These are phyloP conservation scores for Brachylomia viminalis DNA, from an alignment of 2,888 invertebrate species.

Conservation along the genomic window DNA sequence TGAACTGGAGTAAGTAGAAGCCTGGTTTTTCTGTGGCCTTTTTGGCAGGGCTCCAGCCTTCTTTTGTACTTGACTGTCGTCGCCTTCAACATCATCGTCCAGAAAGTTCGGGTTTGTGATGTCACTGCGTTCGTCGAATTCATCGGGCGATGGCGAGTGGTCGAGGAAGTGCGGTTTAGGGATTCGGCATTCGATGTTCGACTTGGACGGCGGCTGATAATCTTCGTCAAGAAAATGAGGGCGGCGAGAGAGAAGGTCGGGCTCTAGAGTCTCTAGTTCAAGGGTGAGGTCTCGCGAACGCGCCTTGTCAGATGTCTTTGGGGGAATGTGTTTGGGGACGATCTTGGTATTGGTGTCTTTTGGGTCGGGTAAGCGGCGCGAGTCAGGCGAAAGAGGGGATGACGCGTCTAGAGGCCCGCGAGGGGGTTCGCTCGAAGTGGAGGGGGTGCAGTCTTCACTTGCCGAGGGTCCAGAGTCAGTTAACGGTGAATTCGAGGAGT, in stretches of 20 bases:
- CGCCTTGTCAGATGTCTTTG: constrained; percentile 83
- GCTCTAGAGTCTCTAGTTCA: constrained; percentile 83
- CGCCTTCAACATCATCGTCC: constrained; percentile 86
- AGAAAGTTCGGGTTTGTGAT: constrained; percentile 88
- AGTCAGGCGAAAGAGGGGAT: constrained; percentile 78
- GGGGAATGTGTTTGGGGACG: constrained; percentile 71
- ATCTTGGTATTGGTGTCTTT: constrained; percentile 80
- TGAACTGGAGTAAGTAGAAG: constrained; percentile 77
- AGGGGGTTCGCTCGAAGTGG: constrained; percentile 85
- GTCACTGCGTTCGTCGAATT: constrained; percentile 88
- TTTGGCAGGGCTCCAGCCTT: constrained; percentile 87
- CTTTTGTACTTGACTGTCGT: constrained; percentile 83
- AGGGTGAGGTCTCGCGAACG: constrained; percentile 85
- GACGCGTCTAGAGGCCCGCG: constrained; percentile 77
- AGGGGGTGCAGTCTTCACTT: constrained; percentile 88
- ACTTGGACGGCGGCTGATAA: constrained; percentile 90
- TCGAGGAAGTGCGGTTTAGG: constrained; percentile 90
- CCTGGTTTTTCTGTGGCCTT: constrained; percentile 78
- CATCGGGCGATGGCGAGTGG: constrained; percentile 89
- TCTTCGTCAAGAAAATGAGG: constrained; percentile 92
- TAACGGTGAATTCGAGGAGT: constrained; percentile 89
- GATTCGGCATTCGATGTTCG: constrained; percentile 88
- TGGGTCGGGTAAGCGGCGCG: constrained; percentile 82
- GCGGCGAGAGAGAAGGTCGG: constrained; percentile 85
- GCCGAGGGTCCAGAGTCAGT: constrained; percentile 89